These are phyloP conservation scores for Cyprinodon brontotheroides DNA, from an alignment of 2,113 vertebrate genomes.

Conservation along the genomic window DNA sequence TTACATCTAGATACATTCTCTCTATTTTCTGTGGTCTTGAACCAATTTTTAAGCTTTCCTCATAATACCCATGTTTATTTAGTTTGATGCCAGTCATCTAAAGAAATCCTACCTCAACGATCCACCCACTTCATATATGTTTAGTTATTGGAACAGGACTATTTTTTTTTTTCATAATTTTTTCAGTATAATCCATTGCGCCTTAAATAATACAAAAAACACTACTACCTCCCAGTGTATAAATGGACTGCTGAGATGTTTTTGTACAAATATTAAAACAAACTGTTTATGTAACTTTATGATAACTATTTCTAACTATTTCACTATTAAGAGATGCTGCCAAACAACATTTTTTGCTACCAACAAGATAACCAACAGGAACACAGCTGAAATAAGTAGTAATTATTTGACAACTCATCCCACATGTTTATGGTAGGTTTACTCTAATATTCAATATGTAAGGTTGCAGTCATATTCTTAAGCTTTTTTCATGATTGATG, in stretches of 20 bases:
- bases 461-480: too few relatives aligned
- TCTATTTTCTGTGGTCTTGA: neutral
- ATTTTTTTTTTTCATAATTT: neutral
- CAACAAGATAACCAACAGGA: too few relatives aligned
- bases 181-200: neutral
- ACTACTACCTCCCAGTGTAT: neutral
- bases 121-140: neutral
- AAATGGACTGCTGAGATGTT: too few relatives aligned
- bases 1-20: neutral
- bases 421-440: neutral
- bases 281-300: too few relatives aligned
- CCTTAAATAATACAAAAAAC: constrained; percentile 1
- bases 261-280: too few relatives aligned
- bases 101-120: neutral
- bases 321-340: too few relatives aligned
- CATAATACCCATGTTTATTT: neutral
- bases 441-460: neutral
- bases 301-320: too few relatives aligned
- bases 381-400: neutral
- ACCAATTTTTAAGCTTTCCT: neutral
- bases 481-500: too few relatives aligned
- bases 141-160: constrained; percentile 1
- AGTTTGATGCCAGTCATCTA: neutral
- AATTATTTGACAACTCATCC: neutral
- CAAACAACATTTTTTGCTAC: too few relatives aligned